Base-by-base conservation (phyloP, 2,888 invertebrate species). In the Phragmatobia fuliginosa region DNA sequence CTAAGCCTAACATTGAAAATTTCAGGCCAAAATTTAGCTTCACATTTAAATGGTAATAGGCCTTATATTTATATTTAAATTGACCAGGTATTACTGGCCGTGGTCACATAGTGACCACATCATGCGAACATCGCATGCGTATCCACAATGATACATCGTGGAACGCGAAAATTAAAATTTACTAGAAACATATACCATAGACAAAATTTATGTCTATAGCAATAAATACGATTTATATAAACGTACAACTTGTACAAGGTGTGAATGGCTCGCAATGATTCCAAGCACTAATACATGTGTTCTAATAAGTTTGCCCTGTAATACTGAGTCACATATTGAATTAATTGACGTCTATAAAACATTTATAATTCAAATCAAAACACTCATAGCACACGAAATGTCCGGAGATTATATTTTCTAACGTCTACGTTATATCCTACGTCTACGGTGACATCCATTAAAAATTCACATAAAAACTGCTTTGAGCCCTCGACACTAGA, bases 381-480 rank as follows among this genome's bases (percentile, higher is more conserved):
- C 85, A 82, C 84, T 77, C 78, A 78, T 77, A 76, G 75, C 83
- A 81, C 78, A 82, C 82, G 14, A 25, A 76, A 72, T 33, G 74
- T 75, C 72, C 81, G 83, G 89, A 91, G 89, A 90, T 91, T 92
- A 90, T 88, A 86, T 75, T 83, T 84, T 78, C 83, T 89, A 85
- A 76, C 71, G 70, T 74, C 68, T 83, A 76, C 73, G 10, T 52
- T 25, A 83, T 81, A 86, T 67, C 74, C 74, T 84, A 82, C 81
- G 38, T 81, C 76, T 84, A 86, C 67, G 77, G 76, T 85, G 86
- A 91, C 89, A 91, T 90, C 87, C 87, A 92, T 91, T 92, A 91
- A 90, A 88, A 90, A 92, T 90, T 92, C 92, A 92, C 91, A 92
- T 91, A 91, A 88, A 92, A 94, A 92, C 92, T 92, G 92, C 92